Evolutionary conservation across 2,888 invertebrate genomes (phyloP), one percentile per base, ranked within the genome.

Genomic region (Dinocampus coccinellae): DNA sequence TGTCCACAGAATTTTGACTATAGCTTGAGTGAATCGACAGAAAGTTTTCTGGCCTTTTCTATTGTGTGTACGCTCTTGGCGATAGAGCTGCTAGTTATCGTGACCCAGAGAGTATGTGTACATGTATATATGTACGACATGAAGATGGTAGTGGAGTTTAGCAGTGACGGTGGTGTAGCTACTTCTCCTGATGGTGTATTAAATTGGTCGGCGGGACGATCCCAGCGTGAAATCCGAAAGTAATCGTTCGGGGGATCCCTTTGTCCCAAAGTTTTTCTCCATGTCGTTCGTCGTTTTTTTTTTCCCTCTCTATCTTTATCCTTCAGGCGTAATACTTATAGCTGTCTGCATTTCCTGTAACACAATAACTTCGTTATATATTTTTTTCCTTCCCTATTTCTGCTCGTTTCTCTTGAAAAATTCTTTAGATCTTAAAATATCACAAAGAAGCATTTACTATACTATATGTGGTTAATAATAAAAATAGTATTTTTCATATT

Each of bases 191-290:
- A 62, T 69, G 77, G 75, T 73, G 74, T 74, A 77, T 76, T 74
- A 75, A 76, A 77, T 77, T 77, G 76, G 76, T 71, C 69, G 73
- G 70, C 72, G 70, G 72, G 74, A 73, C 77, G 76, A 75, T 76
- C 74, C 77, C 78, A 79, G 79, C 82, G 79, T 81, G 81, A 82
- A 82, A 82, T 80, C 76, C 79, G 78, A 80, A 80, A 79, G 77
- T 80, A 80, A 81, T 81, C 80, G 81, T 79, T 76, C 73, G 76
- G 69, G 47, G 78, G 72, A 75, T 77, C 73, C 73, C 75, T 77
- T 77, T 76, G 78, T 79, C 78, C 77, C 70, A 72, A 68, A 79
- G 73, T 80, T 81, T n/a, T 79, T 75, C 79, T 77, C 78, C 76
- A 79, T 78, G 72, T 74, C 65, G 73, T 72, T 62, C 63, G 63